Evolutionary conservation across 2,797 vertebrate species (phyloP).

Genomic region (Anisognathus igniventris): DNA sequence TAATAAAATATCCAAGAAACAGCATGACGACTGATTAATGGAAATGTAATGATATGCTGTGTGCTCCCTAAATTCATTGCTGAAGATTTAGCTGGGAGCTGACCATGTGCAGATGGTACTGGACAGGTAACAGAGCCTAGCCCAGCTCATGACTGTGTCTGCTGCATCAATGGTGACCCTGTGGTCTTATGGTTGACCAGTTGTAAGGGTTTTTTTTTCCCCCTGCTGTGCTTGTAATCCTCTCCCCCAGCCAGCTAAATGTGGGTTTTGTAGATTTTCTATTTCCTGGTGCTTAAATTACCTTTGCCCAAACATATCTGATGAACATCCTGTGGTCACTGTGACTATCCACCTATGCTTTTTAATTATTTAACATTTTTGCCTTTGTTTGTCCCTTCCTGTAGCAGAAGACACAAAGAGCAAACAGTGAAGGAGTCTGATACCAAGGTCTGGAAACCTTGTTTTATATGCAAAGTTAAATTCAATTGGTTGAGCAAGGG

Average conservation of each 20-base stretch:
- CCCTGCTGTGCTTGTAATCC: not conserved
- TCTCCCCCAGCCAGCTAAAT: not conserved
- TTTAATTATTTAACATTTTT: not conserved
- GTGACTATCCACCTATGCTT: not conserved
- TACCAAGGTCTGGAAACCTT: not conserved
- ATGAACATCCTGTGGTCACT: not conserved
- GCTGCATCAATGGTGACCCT: not conserved
- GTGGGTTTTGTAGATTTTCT: not conserved
- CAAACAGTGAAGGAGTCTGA: not conserved
- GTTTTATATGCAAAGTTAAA: not conserved
- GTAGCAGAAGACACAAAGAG: not conserved
- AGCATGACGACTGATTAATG: constrained; percentile 8
- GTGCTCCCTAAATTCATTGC: constrained; percentile 6
- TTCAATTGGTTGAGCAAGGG: not conserved
- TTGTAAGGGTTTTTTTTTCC: not conserved
- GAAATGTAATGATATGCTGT: not conserved
- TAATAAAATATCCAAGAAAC: not conserved
- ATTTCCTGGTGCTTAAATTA: not conserved
- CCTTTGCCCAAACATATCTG: not conserved
- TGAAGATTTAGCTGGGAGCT: constrained; percentile 10
- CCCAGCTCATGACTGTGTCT: not conserved
- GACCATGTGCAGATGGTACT: not conserved
- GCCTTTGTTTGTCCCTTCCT: not conserved
- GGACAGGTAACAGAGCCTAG: not conserved
- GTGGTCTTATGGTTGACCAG: not conserved